Conservation (phyloP, 2,113 vertebrate genomes). For the Nesogale talazaci region DNA sequence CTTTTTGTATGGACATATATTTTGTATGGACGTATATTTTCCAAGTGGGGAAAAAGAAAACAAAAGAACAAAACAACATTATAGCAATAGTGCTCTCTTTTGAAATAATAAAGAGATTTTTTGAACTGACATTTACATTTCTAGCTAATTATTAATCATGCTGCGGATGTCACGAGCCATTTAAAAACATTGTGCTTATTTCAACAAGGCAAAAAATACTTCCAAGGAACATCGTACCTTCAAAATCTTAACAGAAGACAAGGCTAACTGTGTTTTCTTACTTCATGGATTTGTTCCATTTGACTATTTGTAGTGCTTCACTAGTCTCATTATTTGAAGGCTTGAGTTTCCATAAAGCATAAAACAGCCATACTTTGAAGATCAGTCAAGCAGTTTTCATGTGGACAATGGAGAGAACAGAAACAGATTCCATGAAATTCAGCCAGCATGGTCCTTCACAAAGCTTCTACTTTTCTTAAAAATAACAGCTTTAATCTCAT, state of each 20-base stretch:
- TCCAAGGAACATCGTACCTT: neutral
- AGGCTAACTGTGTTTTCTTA: slow-evolving; percentile 78
- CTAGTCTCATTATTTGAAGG: slow-evolving; percentile 68
- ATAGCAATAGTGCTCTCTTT: slow-evolving; percentile 75
- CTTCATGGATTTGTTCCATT: slow-evolving; percentile 60
- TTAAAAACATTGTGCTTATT: slow-evolving; percentile 72
- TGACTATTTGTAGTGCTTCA: slow-evolving; percentile 74
- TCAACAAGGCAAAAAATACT: slow-evolving; percentile 58
- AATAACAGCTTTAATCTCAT: slow-evolving; percentile 72
- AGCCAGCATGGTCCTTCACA: slow-evolving; percentile 52
- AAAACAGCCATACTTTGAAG: slow-evolving; percentile 71
- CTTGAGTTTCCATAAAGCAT: slow-evolving; percentile 64
- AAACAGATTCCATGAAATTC: slow-evolving; percentile 59
- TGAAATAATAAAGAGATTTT: slow-evolving; percentile 69
- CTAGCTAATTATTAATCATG: slow-evolving; percentile 77
- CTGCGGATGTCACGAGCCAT: slow-evolving; percentile 64
- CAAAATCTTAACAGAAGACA: slow-evolving; percentile 64
- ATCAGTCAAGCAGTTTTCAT: slow-evolving; percentile 64
- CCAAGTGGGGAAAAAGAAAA: slow-evolving; percentile 80
- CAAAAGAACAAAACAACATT: slow-evolving; percentile 74
- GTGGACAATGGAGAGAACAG: slow-evolving; percentile 69
- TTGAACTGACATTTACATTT: slow-evolving; percentile 75
- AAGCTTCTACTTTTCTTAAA: slow-evolving; percentile 79
- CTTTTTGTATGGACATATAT: too few relatives aligned
- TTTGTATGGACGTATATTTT: slow-evolving; percentile 70